These are phyloP conservation scores for Pachymerium ferrugineum DNA, from an alignment of 2,888 invertebrate genomes.

Conservation along the genomic window DNA sequence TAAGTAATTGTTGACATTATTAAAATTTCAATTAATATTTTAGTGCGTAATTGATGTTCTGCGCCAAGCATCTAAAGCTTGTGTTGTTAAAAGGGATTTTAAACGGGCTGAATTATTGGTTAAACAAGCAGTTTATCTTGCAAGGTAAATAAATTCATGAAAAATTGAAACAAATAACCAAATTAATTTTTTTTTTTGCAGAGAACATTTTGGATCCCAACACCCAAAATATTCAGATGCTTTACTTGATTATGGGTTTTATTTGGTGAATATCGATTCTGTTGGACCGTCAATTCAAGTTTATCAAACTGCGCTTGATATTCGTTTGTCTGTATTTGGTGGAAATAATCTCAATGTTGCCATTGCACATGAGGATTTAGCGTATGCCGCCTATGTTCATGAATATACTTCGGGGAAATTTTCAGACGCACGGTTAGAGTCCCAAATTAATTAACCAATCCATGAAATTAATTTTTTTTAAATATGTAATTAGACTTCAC, in stretches of 20 bases:
- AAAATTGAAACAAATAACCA: background rate
- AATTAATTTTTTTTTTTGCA: conserved; percentile 36
- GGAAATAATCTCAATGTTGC: conserved; percentile 81
- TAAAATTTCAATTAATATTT: conserved; percentile 33
- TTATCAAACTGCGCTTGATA: conserved; percentile 63
- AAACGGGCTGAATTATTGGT: conserved; percentile 73
- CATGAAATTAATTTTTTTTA: background rate
- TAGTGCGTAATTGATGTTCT: conserved; percentile 65
- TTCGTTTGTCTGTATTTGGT: conserved; percentile 71
- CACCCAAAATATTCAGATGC: conserved; percentile 81
- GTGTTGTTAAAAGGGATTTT: conserved; percentile 82
- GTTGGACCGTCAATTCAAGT: conserved; percentile 76
- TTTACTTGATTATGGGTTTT: conserved; percentile 83
- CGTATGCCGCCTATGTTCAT: conserved; percentile 85
- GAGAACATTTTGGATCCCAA: conserved; percentile 51
- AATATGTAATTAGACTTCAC: conserved; percentile 59
- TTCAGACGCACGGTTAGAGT: conserved; percentile 61
- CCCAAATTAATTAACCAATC: background rate
- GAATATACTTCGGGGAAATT: conserved; percentile 87
- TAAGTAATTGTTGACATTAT: background rate
- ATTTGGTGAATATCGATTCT: conserved; percentile 79
- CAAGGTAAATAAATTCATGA: conserved; percentile 46
- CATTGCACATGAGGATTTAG: conserved; percentile 82
- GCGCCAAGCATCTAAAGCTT: conserved; percentile 75
- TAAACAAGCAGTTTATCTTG: conserved; percentile 69